Percentiles rank a stretch among this genome's conserved stretches.
Evolutionary conservation across 1,140 invertebrate genomes (phyloP).

Genomic region (Ceratosolen solmsi): DNA sequence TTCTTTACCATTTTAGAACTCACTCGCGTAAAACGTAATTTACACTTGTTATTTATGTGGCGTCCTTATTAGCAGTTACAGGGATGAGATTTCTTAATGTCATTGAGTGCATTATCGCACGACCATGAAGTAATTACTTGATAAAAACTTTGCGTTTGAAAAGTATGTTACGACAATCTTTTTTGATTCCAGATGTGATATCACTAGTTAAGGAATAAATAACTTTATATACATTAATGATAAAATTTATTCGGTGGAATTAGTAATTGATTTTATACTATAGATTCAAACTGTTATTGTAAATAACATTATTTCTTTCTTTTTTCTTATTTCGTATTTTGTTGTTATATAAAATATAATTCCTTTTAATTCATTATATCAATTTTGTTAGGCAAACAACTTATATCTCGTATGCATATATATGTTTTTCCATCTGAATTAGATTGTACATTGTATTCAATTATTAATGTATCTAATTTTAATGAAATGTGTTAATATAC

Average conservation of each 20-base stretch:
- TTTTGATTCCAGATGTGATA: not conserved
- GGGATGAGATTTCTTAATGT: constrained; percentile 42
- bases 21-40: not conserved
- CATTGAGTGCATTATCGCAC: constrained; percentile 21
- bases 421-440: not conserved
- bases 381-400: not conserved
- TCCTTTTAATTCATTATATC: not conserved
- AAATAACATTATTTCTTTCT: not conserved
- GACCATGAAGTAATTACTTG: constrained; percentile 31
- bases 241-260: not conserved
- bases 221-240: not conserved
- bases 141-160: constrained; percentile 10
- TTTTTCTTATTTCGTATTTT: not conserved
- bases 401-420: not conserved
- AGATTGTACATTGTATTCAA: not conserved
- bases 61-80: constrained; percentile 14
- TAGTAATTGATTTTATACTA: not conserved
- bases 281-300: not conserved
- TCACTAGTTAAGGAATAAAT: not conserved
- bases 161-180: not conserved
- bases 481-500: too few species aligned
- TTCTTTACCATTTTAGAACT: not conserved
- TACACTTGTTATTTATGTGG: not conserved
- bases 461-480: too few species aligned
- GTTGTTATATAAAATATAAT: too few species aligned